Conservation (phyloP, 2,888 invertebrate genomes). For the Timandra comae region DNA sequence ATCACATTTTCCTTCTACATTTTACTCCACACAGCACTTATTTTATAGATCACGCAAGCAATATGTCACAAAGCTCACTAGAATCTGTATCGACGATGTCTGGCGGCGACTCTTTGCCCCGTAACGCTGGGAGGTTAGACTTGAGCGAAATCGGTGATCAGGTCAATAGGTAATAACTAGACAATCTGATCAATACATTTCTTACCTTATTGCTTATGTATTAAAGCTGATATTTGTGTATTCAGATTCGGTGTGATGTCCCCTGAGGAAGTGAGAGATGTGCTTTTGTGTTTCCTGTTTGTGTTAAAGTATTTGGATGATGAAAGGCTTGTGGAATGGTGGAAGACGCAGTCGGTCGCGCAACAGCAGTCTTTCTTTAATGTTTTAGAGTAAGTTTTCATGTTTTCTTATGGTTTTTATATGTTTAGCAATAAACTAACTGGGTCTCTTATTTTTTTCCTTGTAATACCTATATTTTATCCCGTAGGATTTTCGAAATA, state of each 20-base stretch:
- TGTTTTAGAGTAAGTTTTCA: conserved; percentile 84
- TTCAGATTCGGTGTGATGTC: conserved; percentile 73
- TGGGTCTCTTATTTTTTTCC: no score
- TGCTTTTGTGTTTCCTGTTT: conserved; percentile 92
- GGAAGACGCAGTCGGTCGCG: conserved; percentile 88
- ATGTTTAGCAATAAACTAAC: no score
- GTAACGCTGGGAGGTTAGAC: conserved; percentile 55
- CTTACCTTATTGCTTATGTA: background rate
- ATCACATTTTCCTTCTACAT: no score
- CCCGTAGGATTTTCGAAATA: no score
- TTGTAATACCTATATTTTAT: no score
- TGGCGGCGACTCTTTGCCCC: conserved; percentile 71
- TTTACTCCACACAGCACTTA: conserved; percentile 8
- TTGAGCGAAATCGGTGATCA: conserved; percentile 69
- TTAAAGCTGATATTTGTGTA: conserved; percentile 25
- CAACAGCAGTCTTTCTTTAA: conserved; percentile 91
- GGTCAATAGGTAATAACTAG: conserved; percentile 61
- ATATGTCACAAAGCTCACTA: conserved; percentile 84
- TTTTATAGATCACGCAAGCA: conserved; percentile 80
- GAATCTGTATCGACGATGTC: conserved; percentile 86
- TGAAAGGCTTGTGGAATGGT: conserved; percentile 92
- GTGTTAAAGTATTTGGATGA: conserved; percentile 93
- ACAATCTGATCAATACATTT: background rate
- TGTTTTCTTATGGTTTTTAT: no score
- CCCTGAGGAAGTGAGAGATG: conserved; percentile 88